Conservation (phyloP, 2,888 invertebrate genomes). For the Leucoma salicis region DNA sequence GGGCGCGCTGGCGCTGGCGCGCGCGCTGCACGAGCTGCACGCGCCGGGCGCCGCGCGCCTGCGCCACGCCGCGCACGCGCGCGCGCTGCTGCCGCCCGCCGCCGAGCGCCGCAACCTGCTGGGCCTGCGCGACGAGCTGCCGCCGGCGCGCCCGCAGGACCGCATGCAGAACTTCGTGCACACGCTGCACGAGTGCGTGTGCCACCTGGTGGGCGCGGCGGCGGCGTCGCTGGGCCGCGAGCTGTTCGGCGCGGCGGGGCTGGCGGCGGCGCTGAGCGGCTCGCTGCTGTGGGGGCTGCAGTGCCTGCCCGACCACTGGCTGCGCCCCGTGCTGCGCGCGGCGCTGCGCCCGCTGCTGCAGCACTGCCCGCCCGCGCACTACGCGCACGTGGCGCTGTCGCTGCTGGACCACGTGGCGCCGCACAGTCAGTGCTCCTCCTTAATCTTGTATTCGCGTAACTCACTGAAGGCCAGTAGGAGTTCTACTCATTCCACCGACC, state of each 20-base stretch:
- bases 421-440: slow-evolving; percentile 88
- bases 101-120: slow-evolving; percentile 89
- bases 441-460: too few species aligned
- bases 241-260: slow-evolving; percentile 89
- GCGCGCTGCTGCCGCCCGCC: slow-evolving; percentile 87
- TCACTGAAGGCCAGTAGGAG: too few species aligned
- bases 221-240: slow-evolving; percentile 92
- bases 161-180: slow-evolving; percentile 93
- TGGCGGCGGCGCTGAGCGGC: slow-evolving; percentile 87
- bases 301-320: slow-evolving; percentile 91
- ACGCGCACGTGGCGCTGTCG: slow-evolving; percentile 89
- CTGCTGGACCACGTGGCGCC: slow-evolving; percentile 90
- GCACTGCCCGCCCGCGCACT: slow-evolving; percentile 92
- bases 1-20: slow-evolving; percentile 88
- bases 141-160: slow-evolving; percentile 83
- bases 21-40: slow-evolving; percentile 91
- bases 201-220: slow-evolving; percentile 83
- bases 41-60: slow-evolving; percentile 83
- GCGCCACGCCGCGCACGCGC: slow-evolving; percentile 86
- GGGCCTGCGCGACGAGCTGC: slow-evolving; percentile 81
- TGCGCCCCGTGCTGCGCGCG: slow-evolving; percentile 90
- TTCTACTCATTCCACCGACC: too few species aligned
- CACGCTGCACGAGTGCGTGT: slow-evolving; percentile 87
- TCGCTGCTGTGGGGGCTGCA: slow-evolving; percentile 87
- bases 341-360: slow-evolving; percentile 93